These are phyloP conservation scores for Zaprionus ghesquierei DNA, from an alignment of 1,140 invertebrate genomes.

Conservation along the genomic window DNA sequence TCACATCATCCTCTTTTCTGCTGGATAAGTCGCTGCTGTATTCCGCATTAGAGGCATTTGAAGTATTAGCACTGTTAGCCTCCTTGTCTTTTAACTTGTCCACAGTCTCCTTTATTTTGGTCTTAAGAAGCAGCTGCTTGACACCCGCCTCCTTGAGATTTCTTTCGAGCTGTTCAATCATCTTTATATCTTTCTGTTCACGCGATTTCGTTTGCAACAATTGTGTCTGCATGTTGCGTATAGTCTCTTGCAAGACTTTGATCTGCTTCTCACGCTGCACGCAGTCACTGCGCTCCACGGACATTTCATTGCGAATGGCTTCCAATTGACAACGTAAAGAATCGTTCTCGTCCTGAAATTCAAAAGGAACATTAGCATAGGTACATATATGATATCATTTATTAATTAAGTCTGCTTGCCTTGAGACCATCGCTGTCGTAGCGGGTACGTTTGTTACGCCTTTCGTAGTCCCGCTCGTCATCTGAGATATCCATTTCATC, in stretches of 20 bases:
- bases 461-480: constrained; percentile 83
- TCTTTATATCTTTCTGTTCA: constrained; percentile 86
- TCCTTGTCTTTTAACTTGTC: constrained; percentile 64
- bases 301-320: constrained; percentile 96
- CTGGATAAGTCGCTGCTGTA: constrained; percentile 53
- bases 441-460: constrained; percentile 62
- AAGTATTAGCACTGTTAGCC: constrained; percentile 29
- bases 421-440: constrained; percentile 77
- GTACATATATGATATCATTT: background rate
- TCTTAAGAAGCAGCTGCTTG: constrained; percentile 68
- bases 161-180: constrained; percentile 85
- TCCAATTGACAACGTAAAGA: constrained; percentile 95
- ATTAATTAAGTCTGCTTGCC: constrained; percentile 23
- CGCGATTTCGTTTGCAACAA: constrained; percentile 86
- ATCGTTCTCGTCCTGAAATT: constrained; percentile 91
- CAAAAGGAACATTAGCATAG: background rate
- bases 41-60: constrained; percentile 57
- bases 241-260: constrained; percentile 86
- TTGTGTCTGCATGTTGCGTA: constrained; percentile 92
- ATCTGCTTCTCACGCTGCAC: constrained; percentile 83
- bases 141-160: constrained; percentile 84
- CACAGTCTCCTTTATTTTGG: constrained; percentile 67
- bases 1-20: constrained; percentile 8
- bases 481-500: constrained; percentile 82
- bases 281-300: constrained; percentile 86